Conservation (phyloP, 2,888 invertebrate species). For the Leptinotarsa peninsularis region DNA sequence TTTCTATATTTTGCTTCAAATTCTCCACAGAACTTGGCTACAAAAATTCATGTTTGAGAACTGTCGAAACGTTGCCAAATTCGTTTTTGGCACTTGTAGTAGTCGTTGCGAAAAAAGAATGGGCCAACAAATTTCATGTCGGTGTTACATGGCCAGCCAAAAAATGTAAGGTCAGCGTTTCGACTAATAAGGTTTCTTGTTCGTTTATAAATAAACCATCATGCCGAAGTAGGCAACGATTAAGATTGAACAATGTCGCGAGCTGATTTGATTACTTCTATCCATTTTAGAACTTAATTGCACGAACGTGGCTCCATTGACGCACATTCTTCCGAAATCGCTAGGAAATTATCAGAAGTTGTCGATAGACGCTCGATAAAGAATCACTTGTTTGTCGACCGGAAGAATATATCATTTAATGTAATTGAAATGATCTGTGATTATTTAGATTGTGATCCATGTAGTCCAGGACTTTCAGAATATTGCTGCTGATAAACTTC, state of each 20-base stretch:
- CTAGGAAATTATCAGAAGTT: background rate
- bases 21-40: no score
- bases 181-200: background rate
- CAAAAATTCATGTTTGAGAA: no score
- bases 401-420: constrained; percentile 8
- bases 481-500: no score
- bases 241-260: constrained; percentile 9
- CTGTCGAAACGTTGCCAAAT: no score
- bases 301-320: constrained; percentile 2
- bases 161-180: constrained; percentile 17
- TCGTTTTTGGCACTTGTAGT: no score
- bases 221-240: background rate
- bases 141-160: background rate
- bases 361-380: background rate
- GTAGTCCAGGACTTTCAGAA: no score
- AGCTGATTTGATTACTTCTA: background rate
- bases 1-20: no score
- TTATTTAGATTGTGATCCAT: background rate
- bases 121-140: background rate
- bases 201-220: constrained; percentile 13
- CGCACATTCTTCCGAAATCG: constrained; percentile 17
- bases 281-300: background rate
- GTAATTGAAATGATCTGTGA: background rate
- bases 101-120: background rate
- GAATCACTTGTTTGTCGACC: background rate